These are phyloP conservation scores for Agrochola macilenta DNA, from an alignment of 2,888 invertebrate genomes.

Conservation along the genomic window DNA sequence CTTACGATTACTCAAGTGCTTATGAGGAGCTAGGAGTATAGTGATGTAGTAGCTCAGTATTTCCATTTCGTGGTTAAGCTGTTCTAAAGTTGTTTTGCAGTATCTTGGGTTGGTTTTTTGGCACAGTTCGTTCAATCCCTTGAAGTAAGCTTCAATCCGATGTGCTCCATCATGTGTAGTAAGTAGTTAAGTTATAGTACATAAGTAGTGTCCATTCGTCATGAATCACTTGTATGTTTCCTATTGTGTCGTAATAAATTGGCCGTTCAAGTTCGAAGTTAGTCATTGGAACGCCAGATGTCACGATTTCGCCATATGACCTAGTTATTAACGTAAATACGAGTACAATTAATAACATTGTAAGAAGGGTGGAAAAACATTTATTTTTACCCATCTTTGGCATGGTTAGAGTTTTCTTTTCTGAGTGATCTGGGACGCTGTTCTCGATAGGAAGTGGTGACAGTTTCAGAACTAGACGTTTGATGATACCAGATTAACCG, in stretches of 20 bases:
- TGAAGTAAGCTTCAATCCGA: not conserved
- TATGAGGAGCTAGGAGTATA: too few species aligned
- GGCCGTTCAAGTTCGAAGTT: not conserved
- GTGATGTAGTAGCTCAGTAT: too few species aligned
- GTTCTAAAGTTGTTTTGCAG: too few species aligned
- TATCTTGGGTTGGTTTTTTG: not conserved
- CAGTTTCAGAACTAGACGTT: too few species aligned
- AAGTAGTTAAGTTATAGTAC: not conserved
- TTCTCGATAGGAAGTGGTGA: too few species aligned
- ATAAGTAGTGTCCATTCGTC: slow-evolving; percentile 4
- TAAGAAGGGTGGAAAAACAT: not conserved
- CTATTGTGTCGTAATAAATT: not conserved
- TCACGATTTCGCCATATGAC: not conserved
- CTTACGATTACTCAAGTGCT: too few species aligned
- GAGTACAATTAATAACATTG: slow-evolving; percentile 8
- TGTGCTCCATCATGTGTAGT: not conserved
- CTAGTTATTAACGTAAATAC: slow-evolving; percentile 10
- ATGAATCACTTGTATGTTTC: slow-evolving; percentile 1
- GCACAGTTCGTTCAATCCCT: not conserved
- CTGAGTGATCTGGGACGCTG: too few species aligned
- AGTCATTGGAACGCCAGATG: not conserved
- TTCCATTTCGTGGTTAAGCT: too few species aligned
- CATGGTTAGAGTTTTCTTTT: not conserved
- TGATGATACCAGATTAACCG: too few species aligned
- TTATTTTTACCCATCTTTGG: not conserved